Conservation (phyloP, 1,140 invertebrate species). For the Eriosoma lanigerum region DNA sequence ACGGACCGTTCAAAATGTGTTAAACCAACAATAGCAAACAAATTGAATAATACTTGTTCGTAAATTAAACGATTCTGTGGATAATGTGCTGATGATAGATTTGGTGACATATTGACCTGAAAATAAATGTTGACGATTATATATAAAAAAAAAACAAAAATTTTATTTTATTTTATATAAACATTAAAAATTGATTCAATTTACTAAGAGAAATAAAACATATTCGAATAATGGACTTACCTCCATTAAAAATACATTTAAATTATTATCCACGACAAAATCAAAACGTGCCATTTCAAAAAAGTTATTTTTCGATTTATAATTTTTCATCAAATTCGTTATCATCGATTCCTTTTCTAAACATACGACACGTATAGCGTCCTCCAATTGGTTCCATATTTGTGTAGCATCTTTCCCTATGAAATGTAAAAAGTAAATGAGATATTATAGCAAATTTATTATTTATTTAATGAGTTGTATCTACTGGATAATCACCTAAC, state of each 20-base stretch:
- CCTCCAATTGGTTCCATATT: conserved; percentile 81
- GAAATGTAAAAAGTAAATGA: conserved; percentile 40
- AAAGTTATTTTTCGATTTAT: conserved; percentile 71
- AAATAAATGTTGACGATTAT: conserved; percentile 50
- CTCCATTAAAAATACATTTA: conserved; percentile 89
- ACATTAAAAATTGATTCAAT: not conserved
- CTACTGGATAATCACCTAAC: conserved; percentile 59
- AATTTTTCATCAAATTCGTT: conserved; percentile 62
- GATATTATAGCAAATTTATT: not conserved
- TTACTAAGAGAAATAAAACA: not conserved
- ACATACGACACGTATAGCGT: conserved; percentile 74
- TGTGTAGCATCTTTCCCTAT: conserved; percentile 69
- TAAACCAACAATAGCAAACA: conserved; percentile 81
- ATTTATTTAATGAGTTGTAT: not conserved
- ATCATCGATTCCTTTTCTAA: conserved; percentile 75
- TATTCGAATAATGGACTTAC: conserved; percentile 57
- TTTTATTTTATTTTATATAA: not conserved
- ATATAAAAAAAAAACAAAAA: not conserved
- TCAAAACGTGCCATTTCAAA: conserved; percentile 95
- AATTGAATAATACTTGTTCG: conserved; percentile 87
- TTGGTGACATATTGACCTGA: conserved; percentile 95
- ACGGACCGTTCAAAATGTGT: conserved; percentile 57
- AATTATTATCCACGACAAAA: conserved; percentile 84
- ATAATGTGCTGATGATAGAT: conserved; percentile 91
- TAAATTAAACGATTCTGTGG: conserved; percentile 84